Evolutionary conservation across 2,797 vertebrate genomes (phyloP).

Genomic region (Crocodylus rhombifer): DNA sequence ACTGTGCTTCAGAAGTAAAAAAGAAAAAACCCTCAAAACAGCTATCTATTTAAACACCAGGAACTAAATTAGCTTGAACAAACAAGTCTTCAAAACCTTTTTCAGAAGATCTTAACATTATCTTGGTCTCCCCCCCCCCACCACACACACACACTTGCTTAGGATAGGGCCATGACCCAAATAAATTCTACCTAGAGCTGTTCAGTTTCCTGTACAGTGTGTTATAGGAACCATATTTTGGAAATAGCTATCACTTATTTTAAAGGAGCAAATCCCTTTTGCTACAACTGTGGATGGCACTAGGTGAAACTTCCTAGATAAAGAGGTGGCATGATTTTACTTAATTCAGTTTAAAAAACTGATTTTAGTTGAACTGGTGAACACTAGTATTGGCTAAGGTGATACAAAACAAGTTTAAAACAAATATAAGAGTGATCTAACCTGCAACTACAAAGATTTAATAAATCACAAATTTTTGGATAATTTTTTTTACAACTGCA

Average conservation of each 20-base stretch:
- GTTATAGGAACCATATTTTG: not conserved
- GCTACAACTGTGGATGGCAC: not conserved
- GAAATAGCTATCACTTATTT: not conserved
- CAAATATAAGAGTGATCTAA: not conserved
- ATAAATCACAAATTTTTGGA: not conserved
- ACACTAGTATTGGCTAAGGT: not conserved
- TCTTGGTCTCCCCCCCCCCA: not conserved
- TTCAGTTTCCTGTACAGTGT: slow-evolving; percentile 16
- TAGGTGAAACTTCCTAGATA: not conserved
- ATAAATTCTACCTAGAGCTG: not conserved
- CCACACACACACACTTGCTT: not conserved
- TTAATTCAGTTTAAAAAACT: not conserved
- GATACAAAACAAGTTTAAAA: not conserved
- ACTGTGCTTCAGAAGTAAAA: slow-evolving; percentile 49
- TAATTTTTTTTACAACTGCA: not conserved
- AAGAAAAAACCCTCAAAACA: not conserved
- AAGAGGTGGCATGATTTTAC: too few relatives aligned
- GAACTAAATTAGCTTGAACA: slow-evolving; percentile 54
- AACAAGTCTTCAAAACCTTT: slow-evolving; percentile 23
- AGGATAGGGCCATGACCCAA: not conserved
- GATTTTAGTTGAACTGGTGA: not conserved
- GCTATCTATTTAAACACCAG: slow-evolving; percentile 16
- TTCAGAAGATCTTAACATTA: not conserved
- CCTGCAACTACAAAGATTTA: too few relatives aligned
- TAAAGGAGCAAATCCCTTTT: not conserved